These are phyloP conservation scores for Agelas oroides DNA, from an alignment of 37 sponge, comb jelly and placozoan genomes.

Conservation along the genomic window DNA sequence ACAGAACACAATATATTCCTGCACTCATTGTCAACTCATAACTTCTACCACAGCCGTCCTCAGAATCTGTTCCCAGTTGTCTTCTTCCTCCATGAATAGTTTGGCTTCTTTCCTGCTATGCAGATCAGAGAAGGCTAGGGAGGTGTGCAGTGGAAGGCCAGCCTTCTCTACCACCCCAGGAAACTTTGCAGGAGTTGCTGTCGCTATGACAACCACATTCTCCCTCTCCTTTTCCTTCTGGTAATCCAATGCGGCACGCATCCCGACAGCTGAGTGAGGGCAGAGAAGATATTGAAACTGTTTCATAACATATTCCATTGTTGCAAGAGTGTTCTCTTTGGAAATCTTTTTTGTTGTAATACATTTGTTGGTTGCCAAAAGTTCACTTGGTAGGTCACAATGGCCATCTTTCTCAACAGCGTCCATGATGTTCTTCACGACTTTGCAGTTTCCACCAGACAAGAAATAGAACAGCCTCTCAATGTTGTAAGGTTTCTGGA, in stretches of 20 bases:
- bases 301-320: slow-evolving; percentile 46
- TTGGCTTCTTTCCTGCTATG: slow-evolving; percentile 3
- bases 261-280: slow-evolving; percentile 76
- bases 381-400: neutral
- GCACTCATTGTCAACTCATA: no score
- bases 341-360: slow-evolving; percentile 26
- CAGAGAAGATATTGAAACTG: slow-evolving; percentile 54
- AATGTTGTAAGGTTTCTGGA: slow-evolving; percentile 69
- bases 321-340: slow-evolving; percentile 10
- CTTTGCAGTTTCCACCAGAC: slow-evolving; percentile 11
- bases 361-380: neutral
- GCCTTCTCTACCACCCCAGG: slow-evolving; percentile 33
- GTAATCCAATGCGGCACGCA: slow-evolving; percentile 1
- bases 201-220: slow-evolving; percentile 46
- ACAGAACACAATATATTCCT: no score
- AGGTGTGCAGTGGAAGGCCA: slow-evolving; percentile 24
- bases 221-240: neutral
- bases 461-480: slow-evolving; percentile 69
- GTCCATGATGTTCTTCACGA: slow-evolving; percentile 35
- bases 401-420: slow-evolving; percentile 1
- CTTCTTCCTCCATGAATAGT: slow-evolving; percentile 49
- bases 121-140: neutral
- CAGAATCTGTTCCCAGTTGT: slow-evolving; percentile 62
- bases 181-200: slow-evolving; percentile 76
- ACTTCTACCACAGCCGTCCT: slow-evolving; percentile 3